These are phyloP conservation scores for Pantherophis guttatus DNA, from an alignment of 2,113 vertebrate species.

Conservation along the genomic window DNA sequence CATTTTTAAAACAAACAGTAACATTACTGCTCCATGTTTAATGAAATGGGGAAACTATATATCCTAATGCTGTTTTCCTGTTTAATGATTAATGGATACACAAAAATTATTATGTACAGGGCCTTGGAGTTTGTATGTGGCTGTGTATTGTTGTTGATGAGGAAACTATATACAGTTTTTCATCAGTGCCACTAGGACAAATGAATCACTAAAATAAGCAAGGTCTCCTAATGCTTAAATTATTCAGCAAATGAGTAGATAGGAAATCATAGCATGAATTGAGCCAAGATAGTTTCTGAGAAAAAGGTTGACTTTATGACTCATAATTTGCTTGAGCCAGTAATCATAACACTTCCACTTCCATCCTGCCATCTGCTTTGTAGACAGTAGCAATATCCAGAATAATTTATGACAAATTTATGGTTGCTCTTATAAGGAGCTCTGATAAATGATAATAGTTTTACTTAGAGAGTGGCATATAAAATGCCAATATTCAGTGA, in stretches of 20 bases:
- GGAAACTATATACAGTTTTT: neutral
- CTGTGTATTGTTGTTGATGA: neutral
- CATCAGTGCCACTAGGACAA: neutral
- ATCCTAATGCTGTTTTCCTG: neutral
- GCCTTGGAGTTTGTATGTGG: neutral
- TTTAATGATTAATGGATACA: neutral
- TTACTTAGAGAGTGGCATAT: neutral
- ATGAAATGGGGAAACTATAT: neutral
- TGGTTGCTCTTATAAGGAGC: slow-evolving; percentile 9
- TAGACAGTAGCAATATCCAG: slow-evolving; percentile 6
- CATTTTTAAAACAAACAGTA: neutral
- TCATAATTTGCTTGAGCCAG: neutral
- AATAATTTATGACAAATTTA: slow-evolving; percentile 23
- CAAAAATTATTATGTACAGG: neutral
- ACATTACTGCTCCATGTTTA: neutral
- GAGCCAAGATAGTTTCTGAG: slow-evolving; percentile 10
- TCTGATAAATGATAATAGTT: slow-evolving; percentile 13
- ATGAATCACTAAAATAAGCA: neutral
- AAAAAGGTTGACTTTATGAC: slow-evolving; percentile 29
- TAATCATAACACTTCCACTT: neutral
- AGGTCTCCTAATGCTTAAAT: neutral
- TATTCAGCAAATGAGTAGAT: slow-evolving; percentile 23
- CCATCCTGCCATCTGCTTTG: neutral
- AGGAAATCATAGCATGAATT: neutral
- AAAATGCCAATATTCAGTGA: slow-evolving; percentile 14